Evolutionary conservation across 2,113 vertebrate genomes (phyloP), one percentile per base, ranked within the genome.

Genomic region (Percopsis transmontana): DNA sequence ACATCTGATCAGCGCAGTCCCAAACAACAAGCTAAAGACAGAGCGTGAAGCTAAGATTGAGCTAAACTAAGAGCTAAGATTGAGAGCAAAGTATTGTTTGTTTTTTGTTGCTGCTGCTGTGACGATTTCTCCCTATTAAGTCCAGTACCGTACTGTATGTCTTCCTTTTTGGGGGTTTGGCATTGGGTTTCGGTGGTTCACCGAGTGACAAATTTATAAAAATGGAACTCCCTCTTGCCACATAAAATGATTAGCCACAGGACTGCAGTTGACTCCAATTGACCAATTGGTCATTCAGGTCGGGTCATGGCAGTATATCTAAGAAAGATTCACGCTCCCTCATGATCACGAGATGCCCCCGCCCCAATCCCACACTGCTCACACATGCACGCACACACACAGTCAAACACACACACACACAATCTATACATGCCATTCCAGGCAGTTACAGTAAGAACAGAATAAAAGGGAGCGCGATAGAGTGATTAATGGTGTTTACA

Each of bases 1-100:
- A 21, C 68, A 68, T 66, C 42, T 53, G 62, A 58, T 27, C 53
- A 38, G 72, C 27, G 1, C 27, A 6, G 27, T 33, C 8, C 55
- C 45, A 1, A 48, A 47, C 66, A 67, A n/a, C 44, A 53, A 8
- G 2, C 58, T 9, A 1, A 15, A 19, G 21, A 33, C 11, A 33
- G 8, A 33, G 27, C 27, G 27, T 7, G 8, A 33, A 33, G 27
- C 27, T 33, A 33, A 33, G 5, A 7, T 33, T 33, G 5, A 33
- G 27, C 27, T 33, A 33, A 33, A 7, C 27, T 7, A 33, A 33
- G 27, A 33, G n/a, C 48, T 5, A 11, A n/a, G 19, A 19, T 19
- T n/a, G 48, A 19, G n/a, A 50, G n/a, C 15, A 16, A 47, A 47
- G 45, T 14, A 47, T 16, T n/a, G 48, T 19, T 50, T 53, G 21